These are phyloP conservation scores for Ceraclea dissimilis DNA, from an alignment of 2,888 invertebrate species.

Conservation along the genomic window DNA sequence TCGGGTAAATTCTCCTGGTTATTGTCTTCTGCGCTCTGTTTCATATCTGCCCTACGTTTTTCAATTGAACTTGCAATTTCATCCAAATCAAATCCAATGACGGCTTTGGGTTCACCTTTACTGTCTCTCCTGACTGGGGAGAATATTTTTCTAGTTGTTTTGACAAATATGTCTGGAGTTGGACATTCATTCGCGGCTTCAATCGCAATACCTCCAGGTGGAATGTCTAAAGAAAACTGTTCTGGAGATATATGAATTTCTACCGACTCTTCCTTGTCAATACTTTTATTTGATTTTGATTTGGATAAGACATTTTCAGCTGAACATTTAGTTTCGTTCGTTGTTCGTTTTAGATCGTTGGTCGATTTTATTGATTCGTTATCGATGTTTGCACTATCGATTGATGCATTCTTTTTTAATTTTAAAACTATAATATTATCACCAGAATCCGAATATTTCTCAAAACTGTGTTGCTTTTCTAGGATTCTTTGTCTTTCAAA, in stretches of 20 bases:
- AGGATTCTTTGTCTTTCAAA: conserved; percentile 12
- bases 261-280: conserved; percentile 24
- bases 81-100: conserved; percentile 42
- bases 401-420: conserved; percentile 30
- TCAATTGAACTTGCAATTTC: conserved; percentile 34
- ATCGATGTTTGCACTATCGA: conserved; percentile 11
- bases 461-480: conserved; percentile 22
- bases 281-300: conserved; percentile 11
- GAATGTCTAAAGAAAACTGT: conserved; percentile 20
- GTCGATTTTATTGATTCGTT: conserved; percentile 8
- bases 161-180: conserved; percentile 65
- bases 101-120: conserved; percentile 46
- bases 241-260: conserved; percentile 26
- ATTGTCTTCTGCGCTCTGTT: conserved; percentile 25
- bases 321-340: conserved; percentile 17
- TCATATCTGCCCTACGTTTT: conserved; percentile 27
- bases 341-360: conserved; percentile 6
- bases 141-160: conserved; percentile 73
- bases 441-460: conserved; percentile 25
- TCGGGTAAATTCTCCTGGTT: conserved; percentile 26
- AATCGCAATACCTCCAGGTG: conserved; percentile 30
- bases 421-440: conserved; percentile 36
- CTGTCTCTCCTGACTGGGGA: conserved; percentile 58
- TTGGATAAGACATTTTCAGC: conserved; percentile 16
- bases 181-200: conserved; percentile 38